Percentiles rank a stretch among this genome's conserved stretches.
Evolutionary conservation across 2,888 invertebrate species (phyloP).

Genomic region (Sturmia bella): DNA sequence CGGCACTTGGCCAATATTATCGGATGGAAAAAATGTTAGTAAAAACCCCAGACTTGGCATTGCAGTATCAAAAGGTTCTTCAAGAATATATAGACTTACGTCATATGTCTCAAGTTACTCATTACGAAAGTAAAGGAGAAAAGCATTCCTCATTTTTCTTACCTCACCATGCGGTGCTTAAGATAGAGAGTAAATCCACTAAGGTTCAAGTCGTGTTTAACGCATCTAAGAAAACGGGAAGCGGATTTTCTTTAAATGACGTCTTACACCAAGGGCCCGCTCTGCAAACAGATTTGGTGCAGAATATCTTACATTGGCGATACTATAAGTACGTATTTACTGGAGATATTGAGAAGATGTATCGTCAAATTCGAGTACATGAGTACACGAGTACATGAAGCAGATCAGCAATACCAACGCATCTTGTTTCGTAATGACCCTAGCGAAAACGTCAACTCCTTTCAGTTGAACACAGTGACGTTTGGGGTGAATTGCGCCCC

Average conservation of each 20-base stretch:
- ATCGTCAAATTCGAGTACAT: conserved; percentile 62
- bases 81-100: conserved; percentile 12
- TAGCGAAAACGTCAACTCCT: conserved; percentile 23
- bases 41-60: neutral
- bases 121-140: neutral
- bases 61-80: conserved; percentile 5
- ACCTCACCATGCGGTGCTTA: conserved; percentile 54
- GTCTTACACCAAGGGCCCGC: conserved; percentile 53
- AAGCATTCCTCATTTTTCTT: conserved; percentile 11
- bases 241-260: conserved; percentile 60
- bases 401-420: conserved; percentile 60
- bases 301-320: conserved; percentile 47
- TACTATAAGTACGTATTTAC: conserved; percentile 63
- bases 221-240: conserved; percentile 57
- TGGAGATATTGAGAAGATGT: conserved; percentile 70
- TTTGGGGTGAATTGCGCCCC: conserved; percentile 68
- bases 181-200: conserved; percentile 56
- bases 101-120: neutral
- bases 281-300: conserved; percentile 58
- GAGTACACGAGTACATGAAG: no score
- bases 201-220: conserved; percentile 70
- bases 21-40: neutral
- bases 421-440: conserved; percentile 53
- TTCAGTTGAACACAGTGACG: conserved; percentile 60
- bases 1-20: neutral